phyloP scores from a whole-genome alignment of 2,888 invertebrate genomes.

The Conchocele bisecta region DNA sequence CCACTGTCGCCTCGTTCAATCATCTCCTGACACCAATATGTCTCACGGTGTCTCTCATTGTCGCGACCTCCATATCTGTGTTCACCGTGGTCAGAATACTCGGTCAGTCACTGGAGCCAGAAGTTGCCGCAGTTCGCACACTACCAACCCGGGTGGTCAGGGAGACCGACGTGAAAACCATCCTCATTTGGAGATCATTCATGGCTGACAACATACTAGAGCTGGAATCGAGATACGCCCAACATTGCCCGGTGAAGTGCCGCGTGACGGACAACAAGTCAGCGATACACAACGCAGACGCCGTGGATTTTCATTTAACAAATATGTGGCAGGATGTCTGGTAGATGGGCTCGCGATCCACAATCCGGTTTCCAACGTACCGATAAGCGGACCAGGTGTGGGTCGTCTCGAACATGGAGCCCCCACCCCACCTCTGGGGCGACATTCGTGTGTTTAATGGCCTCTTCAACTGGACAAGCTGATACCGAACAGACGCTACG shows the following conservation, averaged over 20 bases:
- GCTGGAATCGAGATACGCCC: background rate
- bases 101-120: no score
- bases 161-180: background rate
- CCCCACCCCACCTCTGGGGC: slow-evolving; percentile 59
- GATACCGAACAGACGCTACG: slow-evolving; percentile 40
- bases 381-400: slow-evolving; percentile 64
- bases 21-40: no score
- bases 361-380: slow-evolving; percentile 46
- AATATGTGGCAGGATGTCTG: slow-evolving; percentile 40
- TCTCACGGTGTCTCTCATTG: no score
- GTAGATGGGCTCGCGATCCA: slow-evolving; percentile 22
- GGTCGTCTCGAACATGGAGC: slow-evolving; percentile 65
- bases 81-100: no score
- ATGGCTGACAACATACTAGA: background rate
- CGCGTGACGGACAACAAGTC: slow-evolving; percentile 28
- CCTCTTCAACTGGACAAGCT: slow-evolving; percentile 52
- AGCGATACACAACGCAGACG: slow-evolving; percentile 33
- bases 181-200: slow-evolving; percentile 5
- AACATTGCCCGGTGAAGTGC: slow-evolving; percentile 27
- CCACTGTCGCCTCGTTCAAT: no score
- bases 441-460: slow-evolving; percentile 42
- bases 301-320: slow-evolving; percentile 41
- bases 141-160: no score
- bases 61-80: no score
- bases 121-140: no score